Evolutionary conservation across 53 echinoderm and acorn worm species (phyloP).

Genomic region (Astropecten irregularis): DNA sequence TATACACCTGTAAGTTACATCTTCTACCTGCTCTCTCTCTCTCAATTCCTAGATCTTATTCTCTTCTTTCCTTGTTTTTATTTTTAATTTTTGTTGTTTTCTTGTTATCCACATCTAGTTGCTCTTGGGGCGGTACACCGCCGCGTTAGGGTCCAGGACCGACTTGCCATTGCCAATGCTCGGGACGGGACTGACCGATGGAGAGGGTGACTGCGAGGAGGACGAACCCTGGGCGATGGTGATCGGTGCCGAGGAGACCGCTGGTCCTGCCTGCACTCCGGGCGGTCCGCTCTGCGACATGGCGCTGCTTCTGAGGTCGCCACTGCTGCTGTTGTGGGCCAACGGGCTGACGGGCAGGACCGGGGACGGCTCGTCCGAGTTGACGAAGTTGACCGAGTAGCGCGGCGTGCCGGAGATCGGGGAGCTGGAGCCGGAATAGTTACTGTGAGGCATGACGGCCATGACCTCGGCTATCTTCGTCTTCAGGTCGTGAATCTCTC

Average conservation of each 20-base stretch:
- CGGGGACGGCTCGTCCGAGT: slow-evolving; percentile 9
- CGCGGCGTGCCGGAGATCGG: slow-evolving; percentile 67
- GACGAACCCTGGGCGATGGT: slow-evolving; percentile 50
- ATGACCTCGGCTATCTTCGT: slow-evolving; percentile 95
- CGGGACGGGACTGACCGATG: slow-evolving; percentile 52
- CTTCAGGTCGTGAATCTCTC: slow-evolving; percentile 94
- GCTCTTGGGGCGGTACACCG: slow-evolving; percentile 94
- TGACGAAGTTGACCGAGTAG: slow-evolving; percentile 71
- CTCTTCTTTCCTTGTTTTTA: no score
- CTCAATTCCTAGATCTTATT: no score
- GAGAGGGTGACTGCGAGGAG: slow-evolving; percentile 35
- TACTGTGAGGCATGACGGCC: slow-evolving; percentile 93
- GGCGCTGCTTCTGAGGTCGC: slow-evolving; percentile 12
- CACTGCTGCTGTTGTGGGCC: slow-evolving; percentile 13
- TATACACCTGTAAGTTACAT: no score
- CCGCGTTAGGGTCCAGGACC: slow-evolving; percentile 93
- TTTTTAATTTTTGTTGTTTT: no score
- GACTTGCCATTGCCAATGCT: slow-evolving; percentile 58
- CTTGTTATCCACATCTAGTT: slow-evolving; percentile 85
- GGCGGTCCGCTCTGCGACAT: slow-evolving; percentile 1
- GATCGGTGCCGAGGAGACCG: slow-evolving; percentile 41
- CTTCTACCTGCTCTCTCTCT: no score
- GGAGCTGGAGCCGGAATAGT: slow-evolving; percentile 65
- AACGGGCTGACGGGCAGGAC: slow-evolving; percentile 3
- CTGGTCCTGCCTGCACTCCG: not conserved